Evolutionary conservation across 2,113 vertebrate genomes (phyloP), one percentile per base, ranked within the genome.

Genomic region (Ageneiosus marmoratus): DNA sequence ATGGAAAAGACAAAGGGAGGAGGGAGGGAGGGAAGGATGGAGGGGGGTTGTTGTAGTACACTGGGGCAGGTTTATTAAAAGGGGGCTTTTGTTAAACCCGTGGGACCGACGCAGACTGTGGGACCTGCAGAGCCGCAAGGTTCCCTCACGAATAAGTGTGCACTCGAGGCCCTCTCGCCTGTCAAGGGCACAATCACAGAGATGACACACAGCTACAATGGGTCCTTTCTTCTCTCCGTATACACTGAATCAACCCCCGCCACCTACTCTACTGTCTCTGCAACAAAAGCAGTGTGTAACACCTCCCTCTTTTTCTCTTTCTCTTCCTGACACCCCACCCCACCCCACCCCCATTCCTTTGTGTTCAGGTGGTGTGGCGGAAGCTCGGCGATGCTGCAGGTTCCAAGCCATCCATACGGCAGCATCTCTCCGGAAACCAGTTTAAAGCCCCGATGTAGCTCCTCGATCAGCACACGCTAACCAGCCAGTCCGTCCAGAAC

Each of bases 341-440:
- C 37, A 41, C 34, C 18, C 20, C 11, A 2, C 22, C 34, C 37
- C 24, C 44, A 46, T 72, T 48, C 73, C 78, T 65, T 24, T 74
- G 70, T 74, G 46, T 78, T 82, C 93, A 99, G 98, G 98, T 99
- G 91, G 98, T 99, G 92, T 99, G 98, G 98, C 91, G 97, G 84
- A 99, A 99, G 89, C 93, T 99, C 89, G 98, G 97, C 0, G 98
- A 99, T 10, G 98, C 97, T 0, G 96, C 98, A 0, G 96, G 96
- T 89, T 96, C 98, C 87, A 98, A 98, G 91, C 96, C 97, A 84
- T 99, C 97, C 84, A 94, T 99, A 92, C 93, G 97, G 87, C 98
- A 99, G 92, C 97, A 98, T 70, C 96, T 99, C 90, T 98, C 98
- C 0, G 98, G 98, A 88, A 99, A 98, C 93, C 98, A 99, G 93